Base-by-base conservation (phyloP, 2,888 invertebrate species). In the Meta bourneti region DNA sequence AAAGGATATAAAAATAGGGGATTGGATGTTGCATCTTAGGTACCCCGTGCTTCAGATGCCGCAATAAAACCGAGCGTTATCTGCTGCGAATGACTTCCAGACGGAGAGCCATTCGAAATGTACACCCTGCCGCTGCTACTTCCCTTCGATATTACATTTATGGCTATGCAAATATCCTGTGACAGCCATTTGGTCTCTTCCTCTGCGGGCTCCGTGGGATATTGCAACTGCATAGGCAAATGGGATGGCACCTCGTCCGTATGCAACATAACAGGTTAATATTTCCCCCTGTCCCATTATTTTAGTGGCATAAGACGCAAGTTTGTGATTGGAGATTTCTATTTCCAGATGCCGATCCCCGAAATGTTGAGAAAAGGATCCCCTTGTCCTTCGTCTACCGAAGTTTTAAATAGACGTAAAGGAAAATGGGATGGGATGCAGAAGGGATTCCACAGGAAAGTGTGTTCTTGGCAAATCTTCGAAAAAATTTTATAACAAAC, bases 101-200 rank as follows among this genome's bases (percentile, higher is more conserved):
- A 61, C 48, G 13, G 61, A 84, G 61, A 61, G 54, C 84, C 75
- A 74, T 61, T 74, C 75, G 54, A 61, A 74, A 84, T 74, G 52
- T 52, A 51, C 54, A 72, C 19, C 54, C 54, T 75, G 74, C 51
- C n/a, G 8, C 61, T 7, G 52, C 74, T 75, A 84, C 86, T 78
- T 85, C 49, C 51, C 34, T 51, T 49, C 69, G 86, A 86, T 86
- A 86, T 86, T 70, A 70, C 86, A 78, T 86, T 86, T 86, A 86
- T 86, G 86, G 77, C 78, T 78, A 86, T 86, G 86, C 78, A 86
- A 86, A 86, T 86, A 86, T 78, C 69, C 78, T 20, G 51, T 20
- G 77, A 34, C 61, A 34, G 84, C 75, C 85, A 61, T 85, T 69
- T 19, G 34, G 34, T 7, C 13, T 19, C 74, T 34, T 48, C 0